A percentile compares a stretch with the other conserved stretches of the same genome.
Evolutionary conservation across 1,140 invertebrate genomes (phyloP).

Genomic region (Bombus waltoni): DNA sequence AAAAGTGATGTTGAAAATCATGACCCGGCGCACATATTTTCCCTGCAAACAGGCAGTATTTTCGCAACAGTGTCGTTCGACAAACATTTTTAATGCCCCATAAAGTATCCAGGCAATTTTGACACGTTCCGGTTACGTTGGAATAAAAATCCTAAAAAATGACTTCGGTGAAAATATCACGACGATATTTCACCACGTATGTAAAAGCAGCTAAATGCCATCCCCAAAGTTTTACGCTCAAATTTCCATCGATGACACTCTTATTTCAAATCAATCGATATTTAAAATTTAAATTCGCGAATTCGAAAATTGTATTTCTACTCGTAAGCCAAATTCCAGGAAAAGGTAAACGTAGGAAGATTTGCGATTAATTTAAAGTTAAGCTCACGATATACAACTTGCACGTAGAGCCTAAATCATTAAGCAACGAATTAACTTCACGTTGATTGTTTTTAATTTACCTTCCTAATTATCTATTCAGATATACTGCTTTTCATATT

Average conservation of each 20-base stretch:
- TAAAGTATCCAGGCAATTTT: not conserved
- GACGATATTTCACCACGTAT: not conserved
- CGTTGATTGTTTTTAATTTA: too few relatives aligned
- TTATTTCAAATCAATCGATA: not conserved
- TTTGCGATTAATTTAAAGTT: too few relatives aligned
- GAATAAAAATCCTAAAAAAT: constrained; percentile 11
- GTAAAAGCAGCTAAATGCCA: not conserved
- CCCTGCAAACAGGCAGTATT: not conserved
- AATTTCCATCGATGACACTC: not conserved
- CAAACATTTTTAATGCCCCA: constrained; percentile 18
- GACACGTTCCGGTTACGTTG: not conserved
- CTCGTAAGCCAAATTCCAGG: too few relatives aligned
- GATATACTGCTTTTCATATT: too few relatives aligned
- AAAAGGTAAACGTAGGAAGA: too few relatives aligned
- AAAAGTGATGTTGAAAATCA: not conserved
- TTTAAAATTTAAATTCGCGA: not conserved
- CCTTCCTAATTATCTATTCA: too few relatives aligned
- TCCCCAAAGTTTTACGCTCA: not conserved
- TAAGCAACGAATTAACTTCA: too few relatives aligned
- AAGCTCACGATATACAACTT: too few relatives aligned
- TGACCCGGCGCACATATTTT: not conserved
- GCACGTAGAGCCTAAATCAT: too few relatives aligned
- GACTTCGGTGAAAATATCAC: not conserved
- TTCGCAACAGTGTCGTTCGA: constrained; percentile 1
- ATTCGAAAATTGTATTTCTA: too few relatives aligned